A percentile compares a stretch with the other conserved stretches of the same genome.
Evolutionary conservation across 2,888 invertebrate species (phyloP).

Genomic region (Tenthredo scrophulariae): DNA sequence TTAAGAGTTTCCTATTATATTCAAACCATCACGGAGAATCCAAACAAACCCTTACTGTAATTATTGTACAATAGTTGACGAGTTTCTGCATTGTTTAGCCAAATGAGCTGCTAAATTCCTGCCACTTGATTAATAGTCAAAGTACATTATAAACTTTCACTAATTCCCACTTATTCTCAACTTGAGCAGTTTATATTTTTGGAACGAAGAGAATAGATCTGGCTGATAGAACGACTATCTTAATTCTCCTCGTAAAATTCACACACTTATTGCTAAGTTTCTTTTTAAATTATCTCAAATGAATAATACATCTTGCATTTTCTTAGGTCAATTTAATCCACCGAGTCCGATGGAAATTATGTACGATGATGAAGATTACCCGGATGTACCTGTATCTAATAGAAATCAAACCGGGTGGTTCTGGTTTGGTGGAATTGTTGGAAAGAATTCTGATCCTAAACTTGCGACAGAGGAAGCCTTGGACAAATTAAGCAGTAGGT

Average conservation of each 20-base stretch:
- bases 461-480: constrained; percentile 86
- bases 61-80: neutral
- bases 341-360: constrained; percentile 79
- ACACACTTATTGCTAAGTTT: neutral
- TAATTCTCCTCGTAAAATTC: neutral
- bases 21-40: neutral
- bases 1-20: neutral
- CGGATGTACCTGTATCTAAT: constrained; percentile 83
- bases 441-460: constrained; percentile 83
- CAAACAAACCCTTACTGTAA: neutral
- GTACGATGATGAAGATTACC: constrained; percentile 82
- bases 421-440: constrained; percentile 90
- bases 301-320: neutral
- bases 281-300: neutral
- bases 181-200: neutral
- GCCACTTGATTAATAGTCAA: neutral
- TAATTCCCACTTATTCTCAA: neutral
- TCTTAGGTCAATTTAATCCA: constrained; percentile 77
- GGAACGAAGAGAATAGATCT: neutral
- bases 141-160: no score
- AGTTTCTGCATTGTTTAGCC: neutral
- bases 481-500: constrained; percentile 90
- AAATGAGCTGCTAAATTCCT: neutral
- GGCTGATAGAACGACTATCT: neutral
- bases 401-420: constrained; percentile 90